Base-by-base conservation (phyloP, 2,113 vertebrate species). In the Pao palembangensis region DNA sequence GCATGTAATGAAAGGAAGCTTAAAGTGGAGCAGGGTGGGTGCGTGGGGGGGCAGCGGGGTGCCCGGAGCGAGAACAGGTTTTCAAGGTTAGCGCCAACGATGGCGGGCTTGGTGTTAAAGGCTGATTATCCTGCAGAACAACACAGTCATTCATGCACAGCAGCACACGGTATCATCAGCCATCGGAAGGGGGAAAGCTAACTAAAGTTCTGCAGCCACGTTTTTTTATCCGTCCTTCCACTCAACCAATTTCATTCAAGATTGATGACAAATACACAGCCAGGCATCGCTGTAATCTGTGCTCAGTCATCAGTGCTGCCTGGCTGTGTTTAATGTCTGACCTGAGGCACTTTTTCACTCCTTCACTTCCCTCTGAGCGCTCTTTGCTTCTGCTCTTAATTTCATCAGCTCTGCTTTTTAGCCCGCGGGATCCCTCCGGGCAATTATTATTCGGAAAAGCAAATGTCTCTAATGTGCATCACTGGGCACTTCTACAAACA, bases 1-100 rank as follows among this genome's bases (percentile, higher is more conserved):
- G 44, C 74, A 79, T 85, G 79, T 83, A 87, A 88, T 77, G 78
- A 85, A 82, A 67, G 71, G 67, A 55, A 59, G 68, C 76, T 89
- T 85, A 74, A 71, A 79, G 65, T 21, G 20, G 25, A 51, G 44
- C 2, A 1, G 57, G 46, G 52, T 62, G 41, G 58, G 42, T 41
- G 52, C 20, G 38, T n/a, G 49, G 62, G 59, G 34, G 11, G n/a
- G 44, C 44, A 16, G 44, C 13, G 44, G 15, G 44, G 44, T n/a
- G 44, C 14, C 43, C 13, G 14, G 44, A 46, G 17, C 13, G 44
- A 46, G 44, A 46, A 15, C 44, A 46, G 44, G 14, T 46, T 46
- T 4, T 46, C 44, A 34, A 34, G 31, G 31, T 46, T 46, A 46
- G 14, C 17, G 13, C 14, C n/a, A 2, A n/a, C n/a, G 44, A n/a